Evolutionary conservation across 2,113 vertebrate species (phyloP).

Genomic region (Zapornia atra): DNA sequence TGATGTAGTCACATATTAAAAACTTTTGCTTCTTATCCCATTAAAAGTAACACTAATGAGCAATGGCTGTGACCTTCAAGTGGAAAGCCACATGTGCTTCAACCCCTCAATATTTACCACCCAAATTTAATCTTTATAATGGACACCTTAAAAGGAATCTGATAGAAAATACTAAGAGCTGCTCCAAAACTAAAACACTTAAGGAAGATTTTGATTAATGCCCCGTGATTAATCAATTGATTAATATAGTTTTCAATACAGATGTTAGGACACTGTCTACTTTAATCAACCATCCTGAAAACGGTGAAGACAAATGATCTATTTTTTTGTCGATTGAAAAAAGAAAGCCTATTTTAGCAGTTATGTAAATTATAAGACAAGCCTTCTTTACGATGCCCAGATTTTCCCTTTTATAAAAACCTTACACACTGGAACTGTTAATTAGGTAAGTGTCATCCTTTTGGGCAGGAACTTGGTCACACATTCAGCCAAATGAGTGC

Average conservation of each 20-base stretch:
- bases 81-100: constrained; percentile 77
- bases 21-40: constrained; percentile 86
- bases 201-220: constrained; percentile 91
- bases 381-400: constrained; percentile 62
- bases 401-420: constrained; percentile 73
- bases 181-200: constrained; percentile 86
- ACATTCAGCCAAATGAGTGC: constrained; percentile 63
- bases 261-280: constrained; percentile 96
- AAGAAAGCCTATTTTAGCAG: constrained; percentile 75
- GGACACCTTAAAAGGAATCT: constrained; percentile 88
- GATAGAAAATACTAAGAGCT: constrained; percentile 86
- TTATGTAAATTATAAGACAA: constrained; percentile 76
- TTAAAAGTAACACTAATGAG: constrained; percentile 89
- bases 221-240: constrained; percentile 96
- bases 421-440: constrained; percentile 70
- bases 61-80: constrained; percentile 80
- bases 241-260: constrained; percentile 97
- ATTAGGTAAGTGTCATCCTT: constrained; percentile 77
- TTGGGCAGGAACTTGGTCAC: constrained; percentile 68
- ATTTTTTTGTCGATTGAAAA: constrained; percentile 72
- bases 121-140: constrained; percentile 89
- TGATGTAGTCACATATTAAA: constrained; percentile 80
- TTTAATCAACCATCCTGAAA: constrained; percentile 91
- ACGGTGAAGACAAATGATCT: constrained; percentile 89
- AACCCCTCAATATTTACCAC: constrained; percentile 83